Base-by-base conservation (phyloP, 2,888 invertebrate species). In the Nysson spinosus region DNA sequence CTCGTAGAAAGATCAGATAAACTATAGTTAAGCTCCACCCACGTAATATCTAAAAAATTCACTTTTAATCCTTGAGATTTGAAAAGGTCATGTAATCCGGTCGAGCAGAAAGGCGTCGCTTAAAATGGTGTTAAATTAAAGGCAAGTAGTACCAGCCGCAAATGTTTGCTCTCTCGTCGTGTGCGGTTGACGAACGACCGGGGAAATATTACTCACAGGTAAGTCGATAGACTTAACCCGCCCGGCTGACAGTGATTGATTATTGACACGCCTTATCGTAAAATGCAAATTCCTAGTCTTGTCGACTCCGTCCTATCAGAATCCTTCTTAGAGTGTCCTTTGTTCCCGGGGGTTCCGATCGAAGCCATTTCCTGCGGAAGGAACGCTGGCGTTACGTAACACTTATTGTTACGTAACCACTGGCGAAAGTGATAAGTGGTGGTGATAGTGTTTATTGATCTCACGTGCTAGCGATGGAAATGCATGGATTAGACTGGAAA, bases 1-100 rank as follows among this genome's bases (percentile, higher is more conserved):
- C 51, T 44, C 52, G 62, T 46, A 54, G 58, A 62, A 67, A 58
- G 62, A 61, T 62, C 67, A 34, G 67, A 67, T 62, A 63, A 52
- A 58, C 44, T 50, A 50, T 43, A n/a, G 49, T 43, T 24, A 26
- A 44, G 61, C 47, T 47, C 52, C 43, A 43, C 52, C 58, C 49
- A 54, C 54, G 60, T 67, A 64, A 57, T 17, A 11, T 16, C 66
- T 64, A 34, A 47, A 52, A 66, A 66, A 63, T 57, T 65, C 65
- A 51, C 42, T 64, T n/a, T 57, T 49, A 30, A 9, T 42, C 51
- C 43, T 6, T 5, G 35, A 17, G 40, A 32, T 40, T 39, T 51
- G n/a, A 1, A 24, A 24, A 24, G 5, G 24, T 9, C 1, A 24
- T 24, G 5, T 7, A 24, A 9, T 7, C 9, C 5, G 9, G 24